Evolutionary conservation across 2,888 invertebrate genomes (phyloP).

Genomic region (Notodonta dromedarius): DNA sequence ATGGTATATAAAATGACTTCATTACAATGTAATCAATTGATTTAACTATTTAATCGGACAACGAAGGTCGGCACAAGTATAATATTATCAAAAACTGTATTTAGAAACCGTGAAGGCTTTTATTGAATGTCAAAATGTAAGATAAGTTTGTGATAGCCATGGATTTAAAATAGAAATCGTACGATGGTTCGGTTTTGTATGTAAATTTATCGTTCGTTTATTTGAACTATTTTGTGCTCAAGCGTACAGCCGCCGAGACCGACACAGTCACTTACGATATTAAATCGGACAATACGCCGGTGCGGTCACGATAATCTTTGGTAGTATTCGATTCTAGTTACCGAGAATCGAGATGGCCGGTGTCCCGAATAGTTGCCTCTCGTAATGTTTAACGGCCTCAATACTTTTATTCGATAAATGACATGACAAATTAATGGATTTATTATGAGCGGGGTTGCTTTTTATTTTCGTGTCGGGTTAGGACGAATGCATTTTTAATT

Average conservation of each 20-base stretch:
- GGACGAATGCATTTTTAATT: constrained; percentile 85
- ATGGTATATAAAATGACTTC: constrained; percentile 28
- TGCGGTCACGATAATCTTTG: constrained; percentile 71
- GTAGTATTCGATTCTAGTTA: constrained; percentile 72
- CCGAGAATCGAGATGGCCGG: constrained; percentile 60
- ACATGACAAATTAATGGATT: constrained; percentile 85
- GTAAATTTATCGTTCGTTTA: constrained; percentile 8
- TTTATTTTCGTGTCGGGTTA: constrained; percentile 76
- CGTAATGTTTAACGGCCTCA: constrained; percentile 62
- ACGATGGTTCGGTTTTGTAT: neutral
- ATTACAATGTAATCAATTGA: constrained; percentile 22
- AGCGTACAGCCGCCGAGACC: constrained; percentile 50
- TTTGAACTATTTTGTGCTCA: constrained; percentile 43
- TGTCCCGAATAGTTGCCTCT: constrained; percentile 57
- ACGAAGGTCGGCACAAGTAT: constrained; percentile 31
- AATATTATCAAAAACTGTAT: constrained; percentile 35
- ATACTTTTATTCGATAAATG: constrained; percentile 74
- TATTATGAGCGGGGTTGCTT: constrained; percentile 80
- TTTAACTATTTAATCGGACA: constrained; percentile 13
- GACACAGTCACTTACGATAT: constrained; percentile 72
- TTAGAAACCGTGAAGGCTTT: constrained; percentile 19
- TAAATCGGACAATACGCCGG: constrained; percentile 71
- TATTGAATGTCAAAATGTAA: constrained; percentile 22
- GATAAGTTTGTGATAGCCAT: neutral
- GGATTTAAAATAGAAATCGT: neutral